Evolutionary conservation across 2,797 vertebrate species (phyloP).

Genomic region (Arrhamphus sclerolepis): DNA sequence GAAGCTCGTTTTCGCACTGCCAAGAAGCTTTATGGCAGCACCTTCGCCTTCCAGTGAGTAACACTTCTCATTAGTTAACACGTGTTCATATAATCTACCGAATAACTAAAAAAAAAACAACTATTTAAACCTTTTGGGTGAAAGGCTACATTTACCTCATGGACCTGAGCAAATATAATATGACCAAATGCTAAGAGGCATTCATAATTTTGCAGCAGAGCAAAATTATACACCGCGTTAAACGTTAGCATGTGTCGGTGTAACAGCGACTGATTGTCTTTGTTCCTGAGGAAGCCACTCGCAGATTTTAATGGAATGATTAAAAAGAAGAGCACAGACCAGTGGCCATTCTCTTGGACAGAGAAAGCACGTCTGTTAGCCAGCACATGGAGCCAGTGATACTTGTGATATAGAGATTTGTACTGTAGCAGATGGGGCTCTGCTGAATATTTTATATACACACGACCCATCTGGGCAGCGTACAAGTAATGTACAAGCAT

Average conservation of each 20-base stretch:
- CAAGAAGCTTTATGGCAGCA: constrained; percentile 99
- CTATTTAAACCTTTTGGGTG: too few relatives aligned
- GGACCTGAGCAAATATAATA: constrained; percentile 23
- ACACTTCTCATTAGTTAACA: constrained; percentile 4
- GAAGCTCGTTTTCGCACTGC: constrained; percentile 98
- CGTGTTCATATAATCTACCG: not conserved
- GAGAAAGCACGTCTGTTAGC: constrained; percentile 48
- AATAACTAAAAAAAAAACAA: too few relatives aligned
- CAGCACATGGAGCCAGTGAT: constrained; percentile 61
- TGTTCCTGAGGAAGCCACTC: constrained; percentile 27
- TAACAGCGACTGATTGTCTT: constrained; percentile 59
- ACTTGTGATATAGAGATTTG: constrained; percentile 61
- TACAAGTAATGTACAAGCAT: constrained; percentile 37
- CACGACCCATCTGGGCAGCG: constrained; percentile 59
- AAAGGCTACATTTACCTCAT: too few relatives aligned
- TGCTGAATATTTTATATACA: constrained; percentile 70
- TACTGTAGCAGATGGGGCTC: constrained; percentile 69
- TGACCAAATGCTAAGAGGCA: constrained; percentile 26
- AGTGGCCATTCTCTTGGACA: constrained; percentile 58
- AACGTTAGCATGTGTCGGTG: constrained; percentile 31
- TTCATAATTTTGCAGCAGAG: constrained; percentile 43
- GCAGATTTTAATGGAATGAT: constrained; percentile 62
- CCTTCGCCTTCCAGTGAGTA: constrained; percentile 99
- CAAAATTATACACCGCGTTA: constrained; percentile 23
- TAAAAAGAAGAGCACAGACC: constrained; percentile 59